Base-by-base conservation (phyloP, 2,888 invertebrate species). In the Allygus modestus region DNA sequence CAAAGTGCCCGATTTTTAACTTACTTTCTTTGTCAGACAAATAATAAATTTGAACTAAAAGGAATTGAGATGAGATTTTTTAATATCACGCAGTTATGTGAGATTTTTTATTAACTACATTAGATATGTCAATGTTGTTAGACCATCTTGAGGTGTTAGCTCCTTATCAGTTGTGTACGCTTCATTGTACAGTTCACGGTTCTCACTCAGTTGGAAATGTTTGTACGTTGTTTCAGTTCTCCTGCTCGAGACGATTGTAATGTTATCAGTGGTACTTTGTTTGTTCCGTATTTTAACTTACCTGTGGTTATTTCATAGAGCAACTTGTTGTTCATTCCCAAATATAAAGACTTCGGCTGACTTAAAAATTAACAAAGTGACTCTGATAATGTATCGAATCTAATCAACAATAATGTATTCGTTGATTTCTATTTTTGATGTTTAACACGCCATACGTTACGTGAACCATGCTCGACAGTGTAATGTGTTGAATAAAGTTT, bases 41-140 rank as follows among this genome's bases (percentile, higher is more conserved):
- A 83, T 58, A 75, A 75, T 75, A 75, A 75, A 83, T 43, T 73
- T 58, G 12, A 83, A 83, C 69, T 51, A 75, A 83, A 82, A 83
- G 83, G 83, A 83, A 83, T 83, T 83, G 83, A 83, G 73, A 75
- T 75, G 71, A 71, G 54, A 51, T 82, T 82, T 82, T 69, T 71
- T 71, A 46, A 71, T n/a, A 71, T 51, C 20, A 23, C 9, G 33
- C 58, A 51, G 83, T 83, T 83, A 83, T 83, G 61, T 83, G 83
- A 75, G 75, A 61, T 83, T 83, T 83, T 83, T 83, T 58, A 73
- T 75, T 58, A 58, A 82, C 28, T 83, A 75, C 51, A 58, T 37
- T 58, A 75, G 73, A 58, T 75, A 58, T 75, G 54, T 75, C 73
- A 83, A 73, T 83, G 83, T 83, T 83, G 58, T 83, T 83, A 83